These are phyloP conservation scores for Drosophila neotestacea DNA, from an alignment of 2,888 invertebrate species.

Conservation along the genomic window DNA sequence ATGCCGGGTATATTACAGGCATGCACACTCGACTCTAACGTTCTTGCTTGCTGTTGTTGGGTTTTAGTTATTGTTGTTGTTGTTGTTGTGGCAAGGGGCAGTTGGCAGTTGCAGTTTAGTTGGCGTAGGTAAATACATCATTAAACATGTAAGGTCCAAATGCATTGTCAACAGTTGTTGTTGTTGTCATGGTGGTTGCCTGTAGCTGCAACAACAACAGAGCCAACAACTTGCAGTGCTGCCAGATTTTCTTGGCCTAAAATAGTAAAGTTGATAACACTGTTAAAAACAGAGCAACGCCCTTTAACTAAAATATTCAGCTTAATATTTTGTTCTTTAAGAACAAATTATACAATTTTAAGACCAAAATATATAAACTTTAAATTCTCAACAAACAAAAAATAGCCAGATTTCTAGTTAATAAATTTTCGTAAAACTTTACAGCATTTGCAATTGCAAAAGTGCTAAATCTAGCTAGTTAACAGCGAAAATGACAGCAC, in stretches of 20 bases:
- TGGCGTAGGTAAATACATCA: constrained; percentile 79
- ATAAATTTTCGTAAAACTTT: no score
- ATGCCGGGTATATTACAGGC: neutral
- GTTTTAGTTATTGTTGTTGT: constrained; percentile 12
- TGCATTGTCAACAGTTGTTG: constrained; percentile 71
- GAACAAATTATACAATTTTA: no score
- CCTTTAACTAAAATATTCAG: no score
- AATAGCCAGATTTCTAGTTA: no score
- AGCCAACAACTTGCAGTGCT: neutral
- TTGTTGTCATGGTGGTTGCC: constrained; percentile 17
- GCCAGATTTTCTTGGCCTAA: neutral
- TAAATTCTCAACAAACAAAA: no score
- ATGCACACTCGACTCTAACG: neutral
- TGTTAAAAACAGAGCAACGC: no score
- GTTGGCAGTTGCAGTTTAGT: constrained; percentile 60
- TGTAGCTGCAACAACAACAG: constrained; percentile 3
- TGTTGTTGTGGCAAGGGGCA: neutral
- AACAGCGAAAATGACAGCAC: no score
- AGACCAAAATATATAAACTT: no score
- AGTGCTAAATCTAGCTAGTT: no score
- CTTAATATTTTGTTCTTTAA: no score
- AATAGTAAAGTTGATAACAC: no score
- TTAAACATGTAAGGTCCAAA: constrained; percentile 78
- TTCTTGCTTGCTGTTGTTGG: neutral
- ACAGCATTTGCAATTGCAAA: no score